These are phyloP conservation scores for Andricus grossulariae DNA, from an alignment of 1,140 invertebrate genomes.

Conservation along the genomic window DNA sequence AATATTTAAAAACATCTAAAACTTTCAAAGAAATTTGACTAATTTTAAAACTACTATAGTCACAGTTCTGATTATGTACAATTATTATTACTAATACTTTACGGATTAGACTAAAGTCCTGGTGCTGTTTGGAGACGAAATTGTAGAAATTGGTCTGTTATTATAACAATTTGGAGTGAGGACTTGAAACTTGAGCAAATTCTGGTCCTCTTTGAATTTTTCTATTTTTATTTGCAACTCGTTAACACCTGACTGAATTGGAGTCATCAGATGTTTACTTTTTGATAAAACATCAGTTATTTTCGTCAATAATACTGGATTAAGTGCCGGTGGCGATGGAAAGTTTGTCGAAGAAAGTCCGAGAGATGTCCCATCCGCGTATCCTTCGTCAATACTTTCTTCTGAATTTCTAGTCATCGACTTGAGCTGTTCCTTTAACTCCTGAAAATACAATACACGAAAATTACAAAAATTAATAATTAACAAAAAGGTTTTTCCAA, in stretches of 20 bases:
- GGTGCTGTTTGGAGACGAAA: slow-evolving; percentile 2
- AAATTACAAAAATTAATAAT: slow-evolving; percentile 8
- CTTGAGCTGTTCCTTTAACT: slow-evolving; percentile 56
- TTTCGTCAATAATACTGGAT: slow-evolving; percentile 62
- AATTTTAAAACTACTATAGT: background rate
- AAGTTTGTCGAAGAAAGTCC: slow-evolving; percentile 46
- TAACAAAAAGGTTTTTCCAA: background rate
- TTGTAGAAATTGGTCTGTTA: slow-evolving; percentile 28
- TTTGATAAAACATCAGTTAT: slow-evolving; percentile 57
- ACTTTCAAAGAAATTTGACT: no score
- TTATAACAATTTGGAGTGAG: slow-evolving; percentile 42
- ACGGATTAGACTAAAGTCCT: background rate
- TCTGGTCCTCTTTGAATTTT: slow-evolving; percentile 45
- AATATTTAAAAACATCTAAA: no score
- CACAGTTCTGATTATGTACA: background rate
- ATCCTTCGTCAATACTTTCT: slow-evolving; percentile 67
- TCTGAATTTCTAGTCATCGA: slow-evolving; percentile 50
- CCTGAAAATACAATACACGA: slow-evolving; percentile 42
- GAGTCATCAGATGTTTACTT: slow-evolving; percentile 63
- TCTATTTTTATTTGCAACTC: slow-evolving; percentile 59
- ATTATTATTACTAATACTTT: background rate
- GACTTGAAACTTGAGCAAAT: slow-evolving; percentile 36
- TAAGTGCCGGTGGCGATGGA: slow-evolving; percentile 59
- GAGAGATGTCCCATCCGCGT: slow-evolving; percentile 55
- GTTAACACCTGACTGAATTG: slow-evolving; percentile 62